phyloP scores from a whole-genome alignment of 2,888 invertebrate species.

The Agrochola litura region DNA sequence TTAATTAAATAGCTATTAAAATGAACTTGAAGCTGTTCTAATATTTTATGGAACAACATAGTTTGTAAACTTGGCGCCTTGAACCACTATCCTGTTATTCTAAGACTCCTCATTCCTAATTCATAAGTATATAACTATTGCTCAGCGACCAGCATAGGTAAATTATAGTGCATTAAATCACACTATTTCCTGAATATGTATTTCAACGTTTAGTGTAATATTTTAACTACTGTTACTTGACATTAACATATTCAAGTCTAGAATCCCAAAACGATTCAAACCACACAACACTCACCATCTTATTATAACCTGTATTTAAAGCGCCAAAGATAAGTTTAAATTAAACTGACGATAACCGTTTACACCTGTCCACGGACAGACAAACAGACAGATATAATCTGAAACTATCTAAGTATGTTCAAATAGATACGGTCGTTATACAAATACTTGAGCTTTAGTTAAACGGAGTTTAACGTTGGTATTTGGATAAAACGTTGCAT shows the following conservation, averaged over 20 bases:
- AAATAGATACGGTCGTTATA: conserved; percentile 55
- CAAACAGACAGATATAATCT: conserved; percentile 59
- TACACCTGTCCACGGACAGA: conserved; percentile 69
- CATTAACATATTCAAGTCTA: not conserved
- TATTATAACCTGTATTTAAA: conserved; percentile 25
- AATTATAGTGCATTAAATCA: too few species aligned
- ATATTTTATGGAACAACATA: conserved; percentile 11
- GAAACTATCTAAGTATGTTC: conserved; percentile 53
- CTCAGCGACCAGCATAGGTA: too few species aligned
- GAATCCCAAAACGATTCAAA: not conserved
- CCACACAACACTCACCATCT: not conserved
- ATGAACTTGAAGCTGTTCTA: not conserved
- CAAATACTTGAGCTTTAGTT: conserved; percentile 52
- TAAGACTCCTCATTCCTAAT: not conserved
- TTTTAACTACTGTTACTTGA: too few species aligned
- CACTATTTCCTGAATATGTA: too few species aligned
- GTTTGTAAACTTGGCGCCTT: conserved; percentile 2
- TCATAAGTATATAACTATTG: not conserved
- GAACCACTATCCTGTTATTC: not conserved
- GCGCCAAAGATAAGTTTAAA: conserved; percentile 65
- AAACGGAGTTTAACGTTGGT: conserved; percentile 31
- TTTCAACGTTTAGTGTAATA: too few species aligned
- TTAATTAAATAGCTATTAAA: conserved; percentile 17
- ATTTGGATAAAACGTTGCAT: conserved; percentile 42
- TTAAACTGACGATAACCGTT: conserved; percentile 69